Base-by-base conservation (phyloP, 2,888 invertebrate genomes). In the Parthenolecanium corni region DNA sequence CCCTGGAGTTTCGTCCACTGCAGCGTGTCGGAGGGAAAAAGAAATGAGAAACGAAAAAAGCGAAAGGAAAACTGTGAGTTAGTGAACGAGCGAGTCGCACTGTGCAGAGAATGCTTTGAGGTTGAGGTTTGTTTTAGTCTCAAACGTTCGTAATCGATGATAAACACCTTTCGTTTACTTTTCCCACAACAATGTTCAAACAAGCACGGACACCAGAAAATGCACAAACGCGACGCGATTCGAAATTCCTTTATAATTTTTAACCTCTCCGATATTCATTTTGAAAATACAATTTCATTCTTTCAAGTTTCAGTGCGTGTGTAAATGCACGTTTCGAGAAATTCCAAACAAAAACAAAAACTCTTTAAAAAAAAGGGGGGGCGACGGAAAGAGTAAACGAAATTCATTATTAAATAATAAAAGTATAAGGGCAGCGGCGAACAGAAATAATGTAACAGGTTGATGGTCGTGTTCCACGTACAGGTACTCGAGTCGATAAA, bases 101-200 rank as follows among this genome's bases (percentile, higher is more conserved):
- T n/a, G n/a, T n/a, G n/a, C n/a, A 31, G 9, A 31, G 31, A 31
- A 31, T 6, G 31, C 9, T 4, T 21, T 52, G 52, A 61, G 64
- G 56, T 23, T 52, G 66, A 66, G 58, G 49, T 47, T 49, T 58
- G 36, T 67, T 67, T 66, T 75, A 74, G 21, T 47, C 38, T 20
- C 58, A 18, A 31, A 49, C 46, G 58, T 21, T 58, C 58, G 36
- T 58, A 58, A 58, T 58, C 49, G 58, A 58, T 58, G 58, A 58
- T 58, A 58, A 58, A 58, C 58, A 47, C 49, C 42, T 36, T 58
- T 49, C 46, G 62, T 62, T 62, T 62, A 62, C 62, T 53, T 62
- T 62, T 62, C 62, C 62, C 62, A 62, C 52, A n/a, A n/a, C n/a
- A 62, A 62, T 53, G 44, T 52, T 14, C 9, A 31, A 31, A 31